Base-by-base conservation (phyloP, 2,888 invertebrate genomes). In the Fragum whitleyi region DNA sequence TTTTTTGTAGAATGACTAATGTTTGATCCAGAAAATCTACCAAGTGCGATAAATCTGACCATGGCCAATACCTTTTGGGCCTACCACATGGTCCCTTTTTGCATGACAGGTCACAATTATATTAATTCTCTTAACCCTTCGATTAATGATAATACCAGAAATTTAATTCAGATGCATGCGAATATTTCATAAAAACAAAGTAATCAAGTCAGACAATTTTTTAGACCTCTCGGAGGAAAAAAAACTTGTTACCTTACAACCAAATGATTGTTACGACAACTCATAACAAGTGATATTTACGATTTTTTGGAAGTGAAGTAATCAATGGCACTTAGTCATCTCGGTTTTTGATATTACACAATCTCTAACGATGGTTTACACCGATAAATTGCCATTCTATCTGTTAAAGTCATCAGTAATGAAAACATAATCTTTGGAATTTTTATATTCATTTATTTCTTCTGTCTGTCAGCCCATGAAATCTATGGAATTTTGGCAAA, bases 381-480 rank as follows among this genome's bases (percentile, higher is more conserved):
- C 69, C 62, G 73, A 76, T 73, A 74, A 76, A 69, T 68, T 69
- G 74, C 62, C 57, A 70, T 47, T 61, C 53, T 47, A 73, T 51
- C 74, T 81, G 81, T 47, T 65, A 77, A 77, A 77, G 55, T 77
- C 77, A 81, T 81, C 76, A 81, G 74, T 53, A 81, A 81, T 81
- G 74, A 81, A 81, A 81, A 74, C 67, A 74, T 71, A 74, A 77
- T 81, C 77, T 77, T 28, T 51, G 74, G 83, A 83, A 79, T 83
- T 79, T 79, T 77, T 79, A 74, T 77, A 79, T 79, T 79, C 79
- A 83, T 83, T 83, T 83, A 79, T 79, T 79, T 77, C 75, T 69
- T 79, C 67, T 77, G 79, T 70, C 74, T 83, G 83, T 83, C 83
- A 83, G 77, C 70, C 68, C 36, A 59, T 77, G 79, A 83, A 79